Evolutionary conservation across 2,888 invertebrate genomes (phyloP), one percentile per base, ranked within the genome.

Genomic region (Leptopterna dolabrata): DNA sequence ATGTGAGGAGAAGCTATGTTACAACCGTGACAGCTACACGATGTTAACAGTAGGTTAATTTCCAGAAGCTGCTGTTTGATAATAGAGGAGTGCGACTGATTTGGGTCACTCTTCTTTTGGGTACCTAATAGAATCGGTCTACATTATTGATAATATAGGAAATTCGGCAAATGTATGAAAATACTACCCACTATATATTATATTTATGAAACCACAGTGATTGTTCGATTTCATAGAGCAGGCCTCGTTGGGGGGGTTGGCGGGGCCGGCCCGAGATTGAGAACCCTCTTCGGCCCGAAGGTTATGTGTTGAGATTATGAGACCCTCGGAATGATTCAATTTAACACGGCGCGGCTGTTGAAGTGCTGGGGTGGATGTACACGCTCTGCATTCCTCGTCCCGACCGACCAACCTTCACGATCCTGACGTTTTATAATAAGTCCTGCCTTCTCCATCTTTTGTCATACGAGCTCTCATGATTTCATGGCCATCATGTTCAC

Each of bases 281-380:
- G 76, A 43, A 43, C 76, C 76, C 19, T 36, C 76, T 43, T 24
- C 24, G n/a, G 16, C 16, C 43, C 24, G 41, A 76, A 78, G 45
- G 78, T 43, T 78, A 76, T 76, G 78, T 45, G 78, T 43, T 78
- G 78, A 78, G 78, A 78, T 78, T 45, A 45, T 45, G 78, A 78
- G 78, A 45, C 78, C 78, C 76, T 78, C 41, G 78, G 78, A 78
- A 45, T 78, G 78, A 78, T 78, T 78, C 78, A 78, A 78, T 78
- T 78, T 78, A 78, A 78, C 78, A 78, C 45, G 78, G 78, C 78
- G 43, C 78, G 45, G 45, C 47, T 45, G 27, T 27, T 19, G 78
- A 78, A 45, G 45, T 27, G 45, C 47, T 78, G n/a, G n/a, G 43
- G 78, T 41, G 27, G 76, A 76, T 76, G 78, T 78, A 43, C 78